Evolutionary conservation across 2,113 vertebrate species (phyloP), one percentile per base, ranked within the genome.

Genomic region (Eurypyga helias): DNA sequence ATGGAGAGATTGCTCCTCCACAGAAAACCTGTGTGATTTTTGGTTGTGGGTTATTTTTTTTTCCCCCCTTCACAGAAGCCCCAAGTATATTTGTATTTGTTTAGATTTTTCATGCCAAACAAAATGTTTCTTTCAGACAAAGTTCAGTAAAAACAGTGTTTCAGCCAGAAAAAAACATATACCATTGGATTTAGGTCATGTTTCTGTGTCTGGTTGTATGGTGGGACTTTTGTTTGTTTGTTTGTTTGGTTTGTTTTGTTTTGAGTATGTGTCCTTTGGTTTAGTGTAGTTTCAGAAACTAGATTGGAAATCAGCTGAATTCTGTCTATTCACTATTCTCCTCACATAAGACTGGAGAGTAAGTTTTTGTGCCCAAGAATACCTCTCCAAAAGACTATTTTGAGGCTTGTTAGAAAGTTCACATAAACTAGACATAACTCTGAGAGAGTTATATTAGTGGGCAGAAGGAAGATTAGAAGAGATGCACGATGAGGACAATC

Each of bases 391-490:
- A 90, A 45, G 11, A 70, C 8, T n/a, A 90, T 72, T 84, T 65
- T 58, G 46, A 81, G 61, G 4, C 26, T 82, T 62, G 20, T 84
- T 87, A 82, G 46, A 76, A 88, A 89, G 61, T 82, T 92, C 34
- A n/a, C 28, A n/a, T 49, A 67, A 76, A 67, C 18, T 20, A 86
- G 29, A 17, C 3, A 2, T 11, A 75, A 29, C 17, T 91, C 28
- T 52, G 45, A 66, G 36, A 43, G n/a, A 93, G 38, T 28, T 31
- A 17, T 17, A 57, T 57, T 87, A 41, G 51, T 82, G 34, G 19
- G 19, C 55, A 90, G 34, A 84, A 17, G 89, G 77, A 95, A 92
- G 48, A 83, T 93, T 71, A 93, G 45, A 54, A 95, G 52, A 33
- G 17, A 71, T 21, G 61, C 52, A 38, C 6, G 61, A 72, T 46